Conservation (phyloP, 2,113 vertebrate genomes). For the Gambusia affinis region DNA sequence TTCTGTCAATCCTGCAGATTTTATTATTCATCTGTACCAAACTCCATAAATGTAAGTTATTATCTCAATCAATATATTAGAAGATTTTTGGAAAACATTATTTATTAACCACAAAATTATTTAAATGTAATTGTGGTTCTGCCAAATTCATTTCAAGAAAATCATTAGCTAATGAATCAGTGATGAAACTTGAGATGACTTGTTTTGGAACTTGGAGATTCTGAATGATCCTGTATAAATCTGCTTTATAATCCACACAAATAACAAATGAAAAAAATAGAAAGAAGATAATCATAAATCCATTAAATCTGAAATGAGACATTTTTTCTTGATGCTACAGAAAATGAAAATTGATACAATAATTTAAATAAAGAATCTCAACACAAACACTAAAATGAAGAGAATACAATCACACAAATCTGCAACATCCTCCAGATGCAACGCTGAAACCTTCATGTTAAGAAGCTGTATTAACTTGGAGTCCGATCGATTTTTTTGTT, state of each 20-base stretch:
- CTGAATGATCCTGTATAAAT: conserved; percentile 14
- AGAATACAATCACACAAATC: conserved; percentile 5
- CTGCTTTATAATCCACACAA: neutral
- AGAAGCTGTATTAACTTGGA: conserved; percentile 32
- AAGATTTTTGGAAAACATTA: neutral
- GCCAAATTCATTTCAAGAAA: neutral
- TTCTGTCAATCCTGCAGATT: neutral
- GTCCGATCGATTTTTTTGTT: conserved; percentile 47
- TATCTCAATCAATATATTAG: neutral
- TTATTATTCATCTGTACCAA: neutral
- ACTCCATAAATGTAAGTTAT: neutral
- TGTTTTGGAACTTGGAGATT: conserved; percentile 18
- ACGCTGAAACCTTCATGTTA: conserved; percentile 9
- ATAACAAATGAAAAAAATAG: neutral
- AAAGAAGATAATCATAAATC: neutral
- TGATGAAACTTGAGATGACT: conserved; percentile 7
- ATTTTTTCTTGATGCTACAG: neutral
- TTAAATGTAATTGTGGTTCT: neutral
- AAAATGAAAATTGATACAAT: neutral
- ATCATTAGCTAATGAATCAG: conserved; percentile 1
- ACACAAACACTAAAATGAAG: neutral
- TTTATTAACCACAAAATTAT: neutral
- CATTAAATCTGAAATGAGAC: neutral
- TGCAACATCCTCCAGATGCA: conserved; percentile 13
- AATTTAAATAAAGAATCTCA: neutral